A percentile compares a stretch with the other conserved stretches of the same genome.
These are phyloP conservation scores for Tenthredo amoena DNA, from an alignment of 2,888 invertebrate genomes.

Conservation along the genomic window DNA sequence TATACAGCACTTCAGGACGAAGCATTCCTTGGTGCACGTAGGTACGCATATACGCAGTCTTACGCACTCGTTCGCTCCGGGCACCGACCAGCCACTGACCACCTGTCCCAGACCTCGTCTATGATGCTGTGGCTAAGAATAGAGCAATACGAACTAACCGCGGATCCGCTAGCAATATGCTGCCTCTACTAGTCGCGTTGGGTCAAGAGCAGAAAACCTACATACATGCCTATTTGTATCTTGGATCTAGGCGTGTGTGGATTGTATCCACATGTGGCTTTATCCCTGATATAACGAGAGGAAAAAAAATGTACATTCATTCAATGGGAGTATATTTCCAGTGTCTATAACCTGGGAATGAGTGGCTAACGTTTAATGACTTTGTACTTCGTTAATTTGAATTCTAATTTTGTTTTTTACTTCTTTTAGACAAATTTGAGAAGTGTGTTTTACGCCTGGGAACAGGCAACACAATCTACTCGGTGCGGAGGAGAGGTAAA, in stretches of 20 bases:
- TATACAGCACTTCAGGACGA: slow-evolving; percentile 10
- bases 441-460: not conserved
- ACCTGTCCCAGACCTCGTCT: slow-evolving; percentile 51
- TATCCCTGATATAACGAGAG: not conserved
- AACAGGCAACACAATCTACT: slow-evolving; percentile 9
- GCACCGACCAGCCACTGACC: slow-evolving; percentile 46
- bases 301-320: not conserved
- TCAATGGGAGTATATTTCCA: not conserved
- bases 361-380: not conserved
- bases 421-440: not conserved
- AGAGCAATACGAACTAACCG: slow-evolving; percentile 65
- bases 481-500: not conserved
- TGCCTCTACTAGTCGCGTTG: not conserved
- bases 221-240: not conserved
- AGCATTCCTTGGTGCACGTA: slow-evolving; percentile 38
- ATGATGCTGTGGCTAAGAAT: slow-evolving; percentile 68
- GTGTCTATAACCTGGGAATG: not conserved
- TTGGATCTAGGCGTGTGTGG: not conserved
- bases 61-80: slow-evolving; percentile 34
- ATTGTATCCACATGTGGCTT: not conserved
- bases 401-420: not conserved
- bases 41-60: slow-evolving; percentile 11
- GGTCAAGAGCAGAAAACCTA: slow-evolving; percentile 35
- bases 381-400: not conserved
- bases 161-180: slow-evolving; percentile 51